phyloP scores from a whole-genome alignment of 1,140 invertebrate genomes.

The Nylanderia fulva region DNA sequence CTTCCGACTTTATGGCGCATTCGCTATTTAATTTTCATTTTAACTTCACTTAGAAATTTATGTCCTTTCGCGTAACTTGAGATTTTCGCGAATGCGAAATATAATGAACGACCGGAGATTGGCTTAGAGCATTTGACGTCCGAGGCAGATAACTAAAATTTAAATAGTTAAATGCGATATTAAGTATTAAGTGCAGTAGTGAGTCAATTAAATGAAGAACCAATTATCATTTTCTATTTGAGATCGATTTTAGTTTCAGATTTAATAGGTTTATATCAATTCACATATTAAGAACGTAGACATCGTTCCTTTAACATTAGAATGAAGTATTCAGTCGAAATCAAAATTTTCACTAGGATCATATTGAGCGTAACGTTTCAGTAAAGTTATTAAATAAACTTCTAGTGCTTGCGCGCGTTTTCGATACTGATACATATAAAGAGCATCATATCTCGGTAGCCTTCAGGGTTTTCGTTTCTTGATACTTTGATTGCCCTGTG shows the following conservation, averaged over 20 bases:
- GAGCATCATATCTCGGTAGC: conserved; percentile 32
- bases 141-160: conserved; percentile 9
- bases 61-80: conserved; percentile 38
- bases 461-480: background rate
- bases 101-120: background rate
- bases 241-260: background rate
- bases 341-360: background rate
- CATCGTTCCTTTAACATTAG: background rate
- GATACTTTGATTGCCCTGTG: conserved; percentile 70
- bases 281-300: background rate
- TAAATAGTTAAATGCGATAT: background rate
- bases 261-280: background rate
- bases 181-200: background rate
- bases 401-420: conserved; percentile 2
- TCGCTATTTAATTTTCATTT: conserved; percentile 61
- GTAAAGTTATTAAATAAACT: conserved; percentile 11
- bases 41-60: conserved; percentile 56
- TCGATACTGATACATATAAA: conserved; percentile 32
- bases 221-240: background rate
- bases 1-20: conserved; percentile 44
- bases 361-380: background rate
- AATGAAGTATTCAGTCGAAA: background rate
- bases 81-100: background rate
- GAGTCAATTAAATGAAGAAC: background rate
- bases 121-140: conserved; percentile 10